Percentiles rank a stretch among this genome's conserved stretches.
Evolutionary conservation across 2,888 invertebrate species (phyloP).

Genomic region (Hemistola chrysoprasaria): DNA sequence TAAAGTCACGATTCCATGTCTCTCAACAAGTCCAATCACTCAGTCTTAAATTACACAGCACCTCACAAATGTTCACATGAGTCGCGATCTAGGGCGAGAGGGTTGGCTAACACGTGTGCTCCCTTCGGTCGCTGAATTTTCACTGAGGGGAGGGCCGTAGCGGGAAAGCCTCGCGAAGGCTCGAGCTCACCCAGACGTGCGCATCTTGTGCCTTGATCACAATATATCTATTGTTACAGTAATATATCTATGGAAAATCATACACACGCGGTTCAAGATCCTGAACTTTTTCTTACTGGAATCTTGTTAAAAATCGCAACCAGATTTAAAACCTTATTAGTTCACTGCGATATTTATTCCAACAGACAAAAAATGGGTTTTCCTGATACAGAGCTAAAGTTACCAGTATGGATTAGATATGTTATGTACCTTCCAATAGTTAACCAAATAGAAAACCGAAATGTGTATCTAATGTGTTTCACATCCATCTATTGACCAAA

Average conservation of each 20-base stretch:
- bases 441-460: too few relatives aligned
- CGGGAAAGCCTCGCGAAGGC: constrained; percentile 45
- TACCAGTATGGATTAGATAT: too few relatives aligned
- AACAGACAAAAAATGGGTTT: too few relatives aligned
- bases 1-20: constrained; percentile 20
- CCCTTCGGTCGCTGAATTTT: constrained; percentile 42
- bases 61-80: constrained; percentile 36
- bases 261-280: too few relatives aligned
- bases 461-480: too few relatives aligned
- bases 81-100: constrained; percentile 39
- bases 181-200: constrained; percentile 60
- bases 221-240: constrained; percentile 42
- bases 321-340: too few relatives aligned
- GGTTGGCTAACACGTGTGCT: constrained; percentile 54
- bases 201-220: constrained; percentile 65
- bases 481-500: too few relatives aligned
- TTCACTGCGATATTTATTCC: too few relatives aligned
- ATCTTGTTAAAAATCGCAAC: too few relatives aligned
- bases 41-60: constrained; percentile 44
- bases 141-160: constrained; percentile 68
- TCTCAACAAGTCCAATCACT: constrained; percentile 32
- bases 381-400: too few relatives aligned
- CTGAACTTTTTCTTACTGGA: too few relatives aligned
- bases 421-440: too few relatives aligned
- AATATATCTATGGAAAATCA: constrained; percentile 19